Conservation (phyloP, 2,113 vertebrate genomes). For the Podarcis raffonei region DNA sequence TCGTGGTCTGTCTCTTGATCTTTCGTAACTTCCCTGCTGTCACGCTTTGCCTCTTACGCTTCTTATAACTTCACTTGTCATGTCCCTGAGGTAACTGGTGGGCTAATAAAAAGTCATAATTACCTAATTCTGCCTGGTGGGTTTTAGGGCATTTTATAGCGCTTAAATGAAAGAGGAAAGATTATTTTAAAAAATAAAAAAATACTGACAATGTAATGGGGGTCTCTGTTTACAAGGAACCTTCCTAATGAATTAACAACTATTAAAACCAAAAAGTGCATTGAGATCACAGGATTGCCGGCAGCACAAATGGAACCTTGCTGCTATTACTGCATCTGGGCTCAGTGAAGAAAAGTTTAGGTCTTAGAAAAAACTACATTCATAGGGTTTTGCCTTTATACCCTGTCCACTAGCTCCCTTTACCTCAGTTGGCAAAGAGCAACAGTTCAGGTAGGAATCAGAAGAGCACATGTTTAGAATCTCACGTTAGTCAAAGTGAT, state of each 20-base stretch:
- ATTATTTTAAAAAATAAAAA: conserved; percentile 23
- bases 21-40: conserved; percentile 14
- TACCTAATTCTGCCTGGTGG: conserved; percentile 14
- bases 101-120: conserved; percentile 31
- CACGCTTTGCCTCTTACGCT: not conserved
- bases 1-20: not conserved
- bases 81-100: conserved; percentile 6
- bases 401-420: not conserved
- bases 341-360: not conserved
- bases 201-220: conserved; percentile 2
- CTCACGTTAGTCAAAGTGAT: not conserved
- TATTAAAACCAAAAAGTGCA: conserved; percentile 1
- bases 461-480: not conserved
- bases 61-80: conserved; percentile 24
- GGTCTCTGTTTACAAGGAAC: conserved; percentile 37
- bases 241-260: conserved; percentile 17
- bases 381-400: not conserved
- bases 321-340: not conserved
- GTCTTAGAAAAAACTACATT: not conserved
- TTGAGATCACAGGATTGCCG: not conserved
- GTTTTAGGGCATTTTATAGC: conserved; percentile 44
- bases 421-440: not conserved
- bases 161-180: conserved; percentile 27
- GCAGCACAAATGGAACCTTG: not conserved
- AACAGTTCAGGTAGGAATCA: not conserved